Conservation (phyloP, 2,797 vertebrate species). For the Anolis apletophallus region DNA sequence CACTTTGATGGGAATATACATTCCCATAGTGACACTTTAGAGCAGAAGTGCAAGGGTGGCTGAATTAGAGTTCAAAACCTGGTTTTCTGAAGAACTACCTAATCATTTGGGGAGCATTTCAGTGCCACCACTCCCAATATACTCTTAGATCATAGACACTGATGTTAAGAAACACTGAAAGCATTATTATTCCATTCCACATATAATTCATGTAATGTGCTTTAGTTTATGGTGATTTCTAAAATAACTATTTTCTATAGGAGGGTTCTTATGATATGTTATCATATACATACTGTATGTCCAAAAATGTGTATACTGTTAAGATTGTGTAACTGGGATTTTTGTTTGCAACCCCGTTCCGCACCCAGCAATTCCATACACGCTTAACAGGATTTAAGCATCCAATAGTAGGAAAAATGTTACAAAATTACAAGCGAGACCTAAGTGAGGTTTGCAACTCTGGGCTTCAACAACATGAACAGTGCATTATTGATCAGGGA, state of each 20-base stretch:
- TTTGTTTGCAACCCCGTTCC: too few relatives aligned
- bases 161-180: not conserved
- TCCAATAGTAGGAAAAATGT: too few relatives aligned
- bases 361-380: too few relatives aligned
- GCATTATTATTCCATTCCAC: not conserved
- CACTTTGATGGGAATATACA: not conserved
- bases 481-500: too few relatives aligned
- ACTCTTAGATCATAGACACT: not conserved
- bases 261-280: not conserved
- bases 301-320: too few relatives aligned
- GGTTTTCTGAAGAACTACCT: not conserved
- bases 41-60: not conserved
- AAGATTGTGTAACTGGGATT: too few relatives aligned
- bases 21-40: not conserved
- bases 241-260: not conserved
- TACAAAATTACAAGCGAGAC: too few relatives aligned
- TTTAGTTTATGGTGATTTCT: not conserved
- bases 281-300: too few relatives aligned
- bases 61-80: not conserved
- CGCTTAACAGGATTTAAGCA: too few relatives aligned
- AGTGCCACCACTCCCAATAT: not conserved
- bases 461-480: too few relatives aligned
- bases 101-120: not conserved
- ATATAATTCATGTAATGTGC: not conserved
- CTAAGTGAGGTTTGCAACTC: too few relatives aligned